Conservation (phyloP, 2,113 vertebrate genomes). For the Heterotis niloticus region DNA sequence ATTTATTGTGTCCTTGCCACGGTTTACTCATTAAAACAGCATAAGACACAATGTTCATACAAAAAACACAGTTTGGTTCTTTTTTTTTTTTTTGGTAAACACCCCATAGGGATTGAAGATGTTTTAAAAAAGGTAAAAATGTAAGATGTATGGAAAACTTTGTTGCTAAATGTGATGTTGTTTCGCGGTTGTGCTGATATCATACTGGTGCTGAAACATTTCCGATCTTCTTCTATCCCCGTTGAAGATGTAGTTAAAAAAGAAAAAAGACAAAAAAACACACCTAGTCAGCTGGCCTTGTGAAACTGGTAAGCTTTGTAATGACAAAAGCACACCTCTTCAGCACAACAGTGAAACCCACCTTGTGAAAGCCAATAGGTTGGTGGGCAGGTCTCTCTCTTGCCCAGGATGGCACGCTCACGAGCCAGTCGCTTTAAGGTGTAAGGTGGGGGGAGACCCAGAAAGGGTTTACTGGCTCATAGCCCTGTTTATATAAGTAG, state of each 20-base stretch:
- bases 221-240: constrained; percentile 43
- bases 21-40: background rate
- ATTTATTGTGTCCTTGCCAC: constrained; percentile 14
- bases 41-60: background rate
- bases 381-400: no score
- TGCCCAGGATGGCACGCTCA: no score
- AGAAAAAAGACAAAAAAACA: constrained; percentile 21
- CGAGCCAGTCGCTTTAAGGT: no score
- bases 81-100: background rate
- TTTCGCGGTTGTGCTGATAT: constrained; percentile 45
- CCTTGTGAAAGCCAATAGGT: constrained; percentile 41
- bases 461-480: no score
- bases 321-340: constrained; percentile 53
- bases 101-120: background rate
- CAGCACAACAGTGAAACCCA: constrained; percentile 46
- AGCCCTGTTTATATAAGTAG: no score
- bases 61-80: background rate
- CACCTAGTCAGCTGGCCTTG: constrained; percentile 37
- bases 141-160: constrained; percentile 20
- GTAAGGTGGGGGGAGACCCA: no score
- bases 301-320: constrained; percentile 48
- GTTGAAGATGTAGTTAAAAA: constrained; percentile 32
- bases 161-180: constrained; percentile 25
- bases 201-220: constrained; percentile 43
- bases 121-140: background rate